phyloP scores from a whole-genome alignment of 2,888 invertebrate genomes.

The Melipona bicolor region DNA sequence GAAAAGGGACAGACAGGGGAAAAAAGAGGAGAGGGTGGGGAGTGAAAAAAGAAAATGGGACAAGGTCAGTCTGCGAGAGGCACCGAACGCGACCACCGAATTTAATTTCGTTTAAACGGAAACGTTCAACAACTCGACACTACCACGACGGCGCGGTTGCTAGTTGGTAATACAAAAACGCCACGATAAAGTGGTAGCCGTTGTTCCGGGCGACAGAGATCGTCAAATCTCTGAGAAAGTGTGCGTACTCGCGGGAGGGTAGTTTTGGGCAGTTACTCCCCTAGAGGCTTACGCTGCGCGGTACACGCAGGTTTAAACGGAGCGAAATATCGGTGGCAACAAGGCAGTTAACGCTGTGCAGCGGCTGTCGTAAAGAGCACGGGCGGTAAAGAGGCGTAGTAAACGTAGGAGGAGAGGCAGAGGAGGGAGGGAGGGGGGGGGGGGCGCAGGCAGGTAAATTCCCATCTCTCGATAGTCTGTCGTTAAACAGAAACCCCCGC shows the following conservation, averaged over 20 bases:
- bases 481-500: conserved; percentile 76
- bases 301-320: conserved; percentile 60
- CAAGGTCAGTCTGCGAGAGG: conserved; percentile 38
- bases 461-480: conserved; percentile 76
- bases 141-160: neutral
- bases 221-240: conserved; percentile 53
- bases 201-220: conserved; percentile 41
- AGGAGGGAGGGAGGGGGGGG: neutral
- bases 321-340: conserved; percentile 68
- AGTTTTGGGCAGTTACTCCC: conserved; percentile 53
- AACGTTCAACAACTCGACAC: conserved; percentile 3
- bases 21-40: neutral
- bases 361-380: conserved; percentile 58
- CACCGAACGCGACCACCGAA: conserved; percentile 18
- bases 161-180: conserved; percentile 35
- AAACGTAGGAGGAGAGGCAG: conserved; percentile 27
- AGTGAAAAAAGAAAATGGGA: conserved; percentile 25
- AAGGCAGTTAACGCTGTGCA: conserved; percentile 66
- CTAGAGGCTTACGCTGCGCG: neutral
- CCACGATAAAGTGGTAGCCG: conserved; percentile 25
- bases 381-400: conserved; percentile 49
- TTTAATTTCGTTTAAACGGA: conserved; percentile 43
- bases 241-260: conserved; percentile 37
- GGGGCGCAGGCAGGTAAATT: conserved; percentile 69
- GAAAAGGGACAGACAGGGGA: too few relatives aligned